Percentiles rank a stretch among this genome's conserved stretches.
phyloP scores from a whole-genome alignment of 2,888 invertebrate genomes.

The Poecilobothrus nobilitatus region DNA sequence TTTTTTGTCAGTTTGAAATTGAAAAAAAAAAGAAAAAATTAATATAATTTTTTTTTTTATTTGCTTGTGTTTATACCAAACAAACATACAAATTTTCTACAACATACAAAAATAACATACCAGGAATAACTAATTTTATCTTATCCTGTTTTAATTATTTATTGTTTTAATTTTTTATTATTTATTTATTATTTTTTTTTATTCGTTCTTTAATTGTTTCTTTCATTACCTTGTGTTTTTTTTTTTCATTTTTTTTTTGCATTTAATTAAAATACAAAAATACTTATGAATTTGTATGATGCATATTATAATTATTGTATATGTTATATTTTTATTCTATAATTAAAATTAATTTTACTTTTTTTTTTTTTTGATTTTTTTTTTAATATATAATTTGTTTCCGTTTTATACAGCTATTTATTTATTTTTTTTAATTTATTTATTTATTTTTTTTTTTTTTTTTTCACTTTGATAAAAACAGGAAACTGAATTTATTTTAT shows the following conservation, averaged over 20 bases:
- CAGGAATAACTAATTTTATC: conserved; percentile 3
- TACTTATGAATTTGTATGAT: too few species aligned
- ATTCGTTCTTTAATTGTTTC: too few species aligned
- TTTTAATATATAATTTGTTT: not conserved
- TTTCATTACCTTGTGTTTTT: too few species aligned
- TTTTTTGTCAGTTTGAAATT: conserved; percentile 20
- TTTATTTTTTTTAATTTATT: too few species aligned
- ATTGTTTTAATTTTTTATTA: not conserved
- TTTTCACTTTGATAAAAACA: not conserved
- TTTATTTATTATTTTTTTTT: not conserved
- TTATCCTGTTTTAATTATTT: conserved; percentile 6
- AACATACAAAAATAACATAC: not conserved
- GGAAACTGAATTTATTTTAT: not conserved
- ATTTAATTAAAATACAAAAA: too few species aligned
- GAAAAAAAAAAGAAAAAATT: conserved; percentile 14
- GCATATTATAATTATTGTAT: too few species aligned
- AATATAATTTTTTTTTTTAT: not conserved
- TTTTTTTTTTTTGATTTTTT: not conserved
- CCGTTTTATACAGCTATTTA: not conserved
- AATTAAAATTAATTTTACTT: not conserved
- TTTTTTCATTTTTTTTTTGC: too few species aligned
- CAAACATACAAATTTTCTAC: not conserved
- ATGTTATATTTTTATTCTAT: not conserved
- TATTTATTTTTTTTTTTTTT: not conserved
- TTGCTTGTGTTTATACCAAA: not conserved